Base-by-base conservation (phyloP, 2,113 vertebrate genomes). In the Oncorhynchus gorbuscha region DNA sequence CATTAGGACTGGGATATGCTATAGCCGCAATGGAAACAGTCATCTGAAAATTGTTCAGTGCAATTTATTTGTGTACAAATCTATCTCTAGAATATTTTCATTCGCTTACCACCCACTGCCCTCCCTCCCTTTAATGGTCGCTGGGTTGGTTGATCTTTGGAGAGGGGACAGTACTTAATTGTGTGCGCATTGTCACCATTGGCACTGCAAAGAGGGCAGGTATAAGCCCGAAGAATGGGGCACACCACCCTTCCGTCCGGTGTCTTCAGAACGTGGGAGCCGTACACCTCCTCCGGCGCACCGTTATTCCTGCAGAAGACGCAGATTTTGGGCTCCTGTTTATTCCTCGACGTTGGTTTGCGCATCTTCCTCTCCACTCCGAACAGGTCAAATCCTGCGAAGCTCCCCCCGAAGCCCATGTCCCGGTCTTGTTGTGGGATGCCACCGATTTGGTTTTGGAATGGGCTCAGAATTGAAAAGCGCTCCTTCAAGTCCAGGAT, bases 291-390 rank as follows among this genome's bases (percentile, higher is more conserved):
- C 89, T 94, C 94, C 0, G 94, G 93, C 1, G 94, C 94, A 62
- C 94, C 94, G 92, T 95, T 95, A 90, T 95, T 95, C 83, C 94
- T 83, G 87, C 94, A 95, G 90, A 95, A 95, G 74, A 95, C 94
- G 90, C 94, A 95, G 87, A 95, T 94, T 85, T 93, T 93, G 79
- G 93, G 94, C 85, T 95, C 94, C 86, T 93, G 92, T 81, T 94
- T 94, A 87, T 80, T 87, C 83, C 93, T 84, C 79, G 89, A 75
- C 0, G 91, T 73, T 14, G 90, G 85, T 66, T 92, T 93, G 73
- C 92, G 90, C 39, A 45, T 45, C 87, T 93, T 93, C 74, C 91
- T 84, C 88, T 94, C 93, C 88, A 90, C 76, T 69, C 92, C 92
- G 81, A 94, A 93, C 78, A 94, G 87, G 20, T 94, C 93, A 76